A percentile compares a stretch with the other conserved stretches of the same genome.
These are phyloP conservation scores for Sebastolobus alascanus DNA, from an alignment of 2,797 vertebrate genomes.

Conservation along the genomic window DNA sequence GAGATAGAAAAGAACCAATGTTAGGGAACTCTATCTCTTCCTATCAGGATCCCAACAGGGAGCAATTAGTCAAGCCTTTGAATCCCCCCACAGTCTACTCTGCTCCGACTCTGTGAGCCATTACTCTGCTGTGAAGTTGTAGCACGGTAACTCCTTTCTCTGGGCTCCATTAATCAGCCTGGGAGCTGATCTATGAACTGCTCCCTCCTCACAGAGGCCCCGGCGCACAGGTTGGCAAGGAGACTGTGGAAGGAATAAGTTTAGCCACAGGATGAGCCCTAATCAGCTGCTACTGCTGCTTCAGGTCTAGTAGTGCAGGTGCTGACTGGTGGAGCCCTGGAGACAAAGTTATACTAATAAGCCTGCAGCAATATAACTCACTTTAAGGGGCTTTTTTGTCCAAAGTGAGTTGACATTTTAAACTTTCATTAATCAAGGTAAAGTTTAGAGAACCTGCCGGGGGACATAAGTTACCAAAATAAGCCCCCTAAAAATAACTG, in stretches of 20 bases:
- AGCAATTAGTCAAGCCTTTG: constrained; percentile 64
- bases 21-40: constrained; percentile 35
- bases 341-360: constrained; percentile 24
- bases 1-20: constrained; percentile 32
- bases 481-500: neutral
- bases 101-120: constrained; percentile 37
- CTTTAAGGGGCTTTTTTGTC: neutral
- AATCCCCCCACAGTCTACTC: constrained; percentile 36
- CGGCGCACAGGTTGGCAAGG: neutral
- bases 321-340: constrained; percentile 16
- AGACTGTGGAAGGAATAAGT: constrained; percentile 31
- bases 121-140: constrained; percentile 59
- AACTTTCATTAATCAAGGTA: constrained; percentile 5
- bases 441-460: neutral
- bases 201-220: constrained; percentile 23
- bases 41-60: constrained; percentile 47
- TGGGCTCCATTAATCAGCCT: constrained; percentile 71
- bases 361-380: constrained; percentile 10
- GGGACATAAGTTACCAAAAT: neutral
- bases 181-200: constrained; percentile 69
- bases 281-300: constrained; percentile 29
- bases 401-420: constrained; percentile 12
- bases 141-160: constrained; percentile 46
- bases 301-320: neutral
- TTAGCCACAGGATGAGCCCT: constrained; percentile 25